Percentiles rank a stretch among this genome's conserved stretches.
Evolutionary conservation across 2,888 invertebrate species (phyloP).

Genomic region (Cremastobaeus sp.): DNA sequence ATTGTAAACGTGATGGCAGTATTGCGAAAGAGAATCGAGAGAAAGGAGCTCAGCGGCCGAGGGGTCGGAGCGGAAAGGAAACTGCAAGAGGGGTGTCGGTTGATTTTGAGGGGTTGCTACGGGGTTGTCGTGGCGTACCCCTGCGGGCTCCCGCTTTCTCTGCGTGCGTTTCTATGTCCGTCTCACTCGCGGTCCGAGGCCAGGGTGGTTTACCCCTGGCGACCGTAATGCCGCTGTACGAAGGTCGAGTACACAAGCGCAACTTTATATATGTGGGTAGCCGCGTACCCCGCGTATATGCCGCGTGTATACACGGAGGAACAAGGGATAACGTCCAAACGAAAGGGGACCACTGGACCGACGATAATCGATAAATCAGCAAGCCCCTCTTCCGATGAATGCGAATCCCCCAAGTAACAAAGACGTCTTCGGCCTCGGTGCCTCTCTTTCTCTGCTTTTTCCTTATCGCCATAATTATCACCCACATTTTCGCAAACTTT

Average conservation of each 20-base stretch:
- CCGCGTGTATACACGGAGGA: slow-evolving; percentile 59
- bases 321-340: slow-evolving; percentile 63
- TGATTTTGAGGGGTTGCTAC: slow-evolving; percentile 79
- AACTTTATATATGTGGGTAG: slow-evolving; percentile 65
- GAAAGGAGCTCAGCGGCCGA: slow-evolving; percentile 45
- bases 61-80: slow-evolving; percentile 57
- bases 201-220: slow-evolving; percentile 70
- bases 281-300: slow-evolving; percentile 63
- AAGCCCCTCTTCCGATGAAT: slow-evolving; percentile 56
- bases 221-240: slow-evolving; percentile 70
- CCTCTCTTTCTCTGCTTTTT: neutral
- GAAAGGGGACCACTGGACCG: slow-evolving; percentile 72
- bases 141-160: slow-evolving; percentile 75
- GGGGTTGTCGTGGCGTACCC: slow-evolving; percentile 78
- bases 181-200: slow-evolving; percentile 65
- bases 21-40: slow-evolving; percentile 55
- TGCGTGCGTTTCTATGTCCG: slow-evolving; percentile 40
- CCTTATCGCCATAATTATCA: too few relatives aligned
- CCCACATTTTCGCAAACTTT: too few relatives aligned
- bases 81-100: slow-evolving; percentile 70
- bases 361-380: slow-evolving; percentile 75
- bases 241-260: slow-evolving; percentile 65
- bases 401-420: slow-evolving; percentile 42
- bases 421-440: slow-evolving; percentile 35
- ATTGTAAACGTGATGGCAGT: slow-evolving; percentile 30